Evolutionary conservation across 1,140 invertebrate species (phyloP).

Genomic region (Aphidius ervi): DNA sequence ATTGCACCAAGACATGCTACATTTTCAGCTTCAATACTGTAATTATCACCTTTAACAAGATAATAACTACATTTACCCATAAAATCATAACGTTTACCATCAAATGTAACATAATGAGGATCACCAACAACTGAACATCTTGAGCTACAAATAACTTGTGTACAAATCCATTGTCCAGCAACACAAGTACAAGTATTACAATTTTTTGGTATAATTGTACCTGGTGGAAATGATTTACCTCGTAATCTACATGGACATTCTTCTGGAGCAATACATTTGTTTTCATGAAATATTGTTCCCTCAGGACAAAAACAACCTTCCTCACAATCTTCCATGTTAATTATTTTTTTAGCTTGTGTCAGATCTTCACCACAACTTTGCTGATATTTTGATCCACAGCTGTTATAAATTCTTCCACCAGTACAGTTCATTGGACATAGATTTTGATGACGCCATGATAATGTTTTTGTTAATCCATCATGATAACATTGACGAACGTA

Average conservation of each 20-base stretch:
- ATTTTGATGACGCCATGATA: slow-evolving; percentile 68
- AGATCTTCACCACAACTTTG: slow-evolving; percentile 52
- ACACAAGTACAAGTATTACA: slow-evolving; percentile 80
- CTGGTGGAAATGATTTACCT: slow-evolving; percentile 71
- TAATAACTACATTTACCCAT: slow-evolving; percentile 87
- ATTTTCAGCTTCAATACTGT: slow-evolving; percentile 77
- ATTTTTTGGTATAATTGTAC: slow-evolving; percentile 67
- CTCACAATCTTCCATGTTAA: slow-evolving; percentile 58
- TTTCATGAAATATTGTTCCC: slow-evolving; percentile 67
- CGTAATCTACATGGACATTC: slow-evolving; percentile 77
- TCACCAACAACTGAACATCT: slow-evolving; percentile 79
- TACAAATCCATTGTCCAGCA: slow-evolving; percentile 75
- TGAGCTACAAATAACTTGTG: slow-evolving; percentile 66
- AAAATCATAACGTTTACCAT: slow-evolving; percentile 79
- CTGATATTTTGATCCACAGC: slow-evolving; percentile 63
- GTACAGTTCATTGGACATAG: slow-evolving; percentile 70
- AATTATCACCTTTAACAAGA: slow-evolving; percentile 64
- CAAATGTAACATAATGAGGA: slow-evolving; percentile 88
- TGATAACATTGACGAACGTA: slow-evolving; percentile 72
- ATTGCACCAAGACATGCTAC: slow-evolving; percentile 73
- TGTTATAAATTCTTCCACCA: slow-evolving; percentile 64
- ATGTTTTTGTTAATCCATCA: slow-evolving; percentile 59
- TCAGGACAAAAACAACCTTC: slow-evolving; percentile 85
- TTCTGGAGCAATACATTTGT: slow-evolving; percentile 65
- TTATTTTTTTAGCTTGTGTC: slow-evolving; percentile 24